Evolutionary conservation across 2,797 vertebrate species (phyloP).

Genomic region (Nyctalus aviator): DNA sequence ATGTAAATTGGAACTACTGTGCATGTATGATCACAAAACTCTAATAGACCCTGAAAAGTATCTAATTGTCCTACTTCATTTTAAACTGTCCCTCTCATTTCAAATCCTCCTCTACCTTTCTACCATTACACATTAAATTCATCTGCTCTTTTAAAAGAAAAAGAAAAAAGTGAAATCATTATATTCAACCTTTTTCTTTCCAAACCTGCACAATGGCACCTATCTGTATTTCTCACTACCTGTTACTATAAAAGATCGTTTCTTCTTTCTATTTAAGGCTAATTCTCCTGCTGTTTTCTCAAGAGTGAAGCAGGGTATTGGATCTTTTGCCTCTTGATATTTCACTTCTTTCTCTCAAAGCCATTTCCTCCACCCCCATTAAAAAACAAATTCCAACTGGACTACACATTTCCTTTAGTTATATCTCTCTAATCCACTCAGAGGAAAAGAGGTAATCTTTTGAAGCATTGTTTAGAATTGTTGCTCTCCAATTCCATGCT

Average conservation of each 20-base stretch:
- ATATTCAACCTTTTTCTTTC: not conserved
- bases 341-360: not conserved
- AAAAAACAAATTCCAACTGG: not conserved
- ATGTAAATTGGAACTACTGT: not conserved
- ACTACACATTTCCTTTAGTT: not conserved
- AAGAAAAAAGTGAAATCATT: not conserved
- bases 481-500: not conserved
- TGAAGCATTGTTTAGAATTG: not conserved
- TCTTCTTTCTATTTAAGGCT: not conserved
- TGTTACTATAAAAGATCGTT: not conserved
- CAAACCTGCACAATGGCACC: not conserved
- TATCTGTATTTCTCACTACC: not conserved
- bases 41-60: not conserved
- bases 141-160: not conserved
- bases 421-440: not conserved
- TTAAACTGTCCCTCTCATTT: not conserved
- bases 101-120: not conserved
- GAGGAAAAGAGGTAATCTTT: not conserved
- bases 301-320: not conserved
- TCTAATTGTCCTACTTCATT: not conserved
- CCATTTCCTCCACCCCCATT: not conserved
- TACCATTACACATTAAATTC: not conserved
- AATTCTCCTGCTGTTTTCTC: not conserved
- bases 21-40: not conserved
- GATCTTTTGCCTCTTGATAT: not conserved